A percentile compares a stretch with the other conserved stretches of the same genome.
Evolutionary conservation across 2,888 invertebrate genomes (phyloP).

Genomic region (Acanthosoma haemorrhoidale): DNA sequence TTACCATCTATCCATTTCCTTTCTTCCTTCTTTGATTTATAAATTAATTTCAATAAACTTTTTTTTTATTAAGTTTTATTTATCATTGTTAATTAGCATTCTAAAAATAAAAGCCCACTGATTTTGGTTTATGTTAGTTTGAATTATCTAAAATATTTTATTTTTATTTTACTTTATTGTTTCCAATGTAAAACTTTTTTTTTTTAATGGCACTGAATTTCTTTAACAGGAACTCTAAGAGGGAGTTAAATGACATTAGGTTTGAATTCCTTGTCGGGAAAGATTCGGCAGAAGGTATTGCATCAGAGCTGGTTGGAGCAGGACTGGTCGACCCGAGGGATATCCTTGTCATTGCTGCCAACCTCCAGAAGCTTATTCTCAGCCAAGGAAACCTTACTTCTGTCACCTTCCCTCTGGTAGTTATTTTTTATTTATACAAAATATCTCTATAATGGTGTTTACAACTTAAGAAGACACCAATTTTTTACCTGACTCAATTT

Average conservation of each 20-base stretch:
- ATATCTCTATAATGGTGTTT: neutral
- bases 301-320: slow-evolving; percentile 88
- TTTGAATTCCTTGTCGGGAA: slow-evolving; percentile 92
- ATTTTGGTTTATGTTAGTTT: too few relatives aligned
- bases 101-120: too few relatives aligned
- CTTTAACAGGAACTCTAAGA: slow-evolving; percentile 66
- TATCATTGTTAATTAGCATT: too few relatives aligned
- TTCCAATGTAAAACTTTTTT: too few relatives aligned
- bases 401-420: slow-evolving; percentile 82
- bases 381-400: slow-evolving; percentile 58
- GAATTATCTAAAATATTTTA: too few relatives aligned
- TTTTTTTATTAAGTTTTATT: too few relatives aligned
- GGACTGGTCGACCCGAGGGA: slow-evolving; percentile 90
- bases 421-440: neutral
- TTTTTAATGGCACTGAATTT: neutral
- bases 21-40: neutral
- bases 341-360: slow-evolving; percentile 83
- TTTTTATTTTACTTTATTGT: too few relatives aligned
- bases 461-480: too few relatives aligned
- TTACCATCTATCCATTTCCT: neutral
- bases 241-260: slow-evolving; percentile 93
- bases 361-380: slow-evolving; percentile 86
- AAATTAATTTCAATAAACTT: neutral
- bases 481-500: too few relatives aligned
- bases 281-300: slow-evolving; percentile 87